Percentiles rank a stretch among this genome's conserved stretches.
Conservation (phyloP, 2,888 invertebrate genomes). For the Drosophila greeni region DNA sequence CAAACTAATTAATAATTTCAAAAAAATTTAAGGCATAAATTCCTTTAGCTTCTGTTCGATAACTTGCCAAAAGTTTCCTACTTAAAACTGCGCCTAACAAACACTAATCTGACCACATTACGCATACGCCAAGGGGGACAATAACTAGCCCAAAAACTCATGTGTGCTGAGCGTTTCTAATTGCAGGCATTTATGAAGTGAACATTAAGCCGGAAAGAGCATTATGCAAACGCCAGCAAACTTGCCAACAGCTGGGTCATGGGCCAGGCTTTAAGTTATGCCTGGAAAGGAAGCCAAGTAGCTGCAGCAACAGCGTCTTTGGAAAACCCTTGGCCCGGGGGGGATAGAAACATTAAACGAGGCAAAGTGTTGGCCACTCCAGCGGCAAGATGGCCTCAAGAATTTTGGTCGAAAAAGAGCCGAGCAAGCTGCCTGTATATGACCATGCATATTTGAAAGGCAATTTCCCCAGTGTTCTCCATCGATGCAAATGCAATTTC, state of each 20-base stretch:
- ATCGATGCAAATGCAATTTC: constrained; percentile 69
- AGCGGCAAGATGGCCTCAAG: constrained; percentile 12
- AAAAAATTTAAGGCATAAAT: not conserved
- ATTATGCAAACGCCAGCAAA: constrained; percentile 40
- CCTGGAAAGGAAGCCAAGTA: constrained; percentile 15
- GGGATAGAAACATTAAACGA: constrained; percentile 34
- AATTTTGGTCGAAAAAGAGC: constrained; percentile 14
- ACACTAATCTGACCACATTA: constrained; percentile 40
- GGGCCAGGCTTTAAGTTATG: constrained; percentile 7
- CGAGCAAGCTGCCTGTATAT: constrained; percentile 46
- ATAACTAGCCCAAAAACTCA: not conserved
- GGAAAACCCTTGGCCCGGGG: constrained; percentile 7
- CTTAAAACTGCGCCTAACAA: constrained; percentile 12
- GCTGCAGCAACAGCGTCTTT: constrained; percentile 18
- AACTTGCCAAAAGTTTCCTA: constrained; percentile 2
- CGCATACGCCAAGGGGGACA: constrained; percentile 60
- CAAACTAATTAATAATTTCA: not conserved
- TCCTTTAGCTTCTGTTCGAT: not conserved
- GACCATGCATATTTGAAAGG: constrained; percentile 71
- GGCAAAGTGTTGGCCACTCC: constrained; percentile 18
- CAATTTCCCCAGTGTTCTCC: constrained; percentile 51
- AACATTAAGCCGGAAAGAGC: constrained; percentile 55
- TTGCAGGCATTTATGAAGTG: constrained; percentile 62
- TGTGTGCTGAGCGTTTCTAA: constrained; percentile 54
- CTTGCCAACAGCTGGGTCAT: constrained; percentile 1